Base-by-base conservation (phyloP, 2,797 vertebrate species). In the Acrocephalus scirpaceus region DNA sequence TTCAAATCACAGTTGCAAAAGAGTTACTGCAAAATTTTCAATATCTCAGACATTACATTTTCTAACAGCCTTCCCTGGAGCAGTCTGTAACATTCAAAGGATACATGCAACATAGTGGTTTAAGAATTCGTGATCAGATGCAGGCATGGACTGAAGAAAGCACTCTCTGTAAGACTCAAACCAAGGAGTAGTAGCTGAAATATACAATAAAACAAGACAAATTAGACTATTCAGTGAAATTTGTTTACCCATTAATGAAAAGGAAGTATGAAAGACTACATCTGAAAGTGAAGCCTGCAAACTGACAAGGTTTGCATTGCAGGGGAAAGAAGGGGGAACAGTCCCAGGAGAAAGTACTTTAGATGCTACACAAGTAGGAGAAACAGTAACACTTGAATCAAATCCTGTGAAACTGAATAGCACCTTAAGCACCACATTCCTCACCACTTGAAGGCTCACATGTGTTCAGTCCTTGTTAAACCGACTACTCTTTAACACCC, bases 61-160 rank as follows among this genome's bases (percentile, higher is more conserved):
- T 29, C 13, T 27, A 65, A 79, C 20, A 92, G 21, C 36, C 10
- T 86, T 74, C 88, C 61, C 47, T 18, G 19, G 4, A 84, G 32
- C 48, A 1, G 34, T 40, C 50, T 38, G 29, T 60, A 87, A 79
- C 11, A 40, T 57, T 86, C 47, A 97, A 99, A 99, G 99, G 99
- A 99, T 99, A 99, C 99, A 99, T 12, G 99, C 99, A 94, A 99
- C 98, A 97, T 99, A 99, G 98, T 99, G 99, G 97, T 99, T 99
- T 97, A 99, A 98, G 95, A 99, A 99, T 96, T 99, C 99, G 5
- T 99, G 99, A 83, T 99, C 99, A 12, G 99, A 99, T 26, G 99
- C 98, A 56, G 99, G 99, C 99, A 99, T 99, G 3, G 98, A 99
- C 97, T 99, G 99, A 91, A 99, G 98, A 98, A 99, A 99, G 95